Percentiles rank a stretch among this genome's conserved stretches.
Evolutionary conservation across 2,888 invertebrate species (phyloP).

Genomic region (Phyto melanocephala): DNA sequence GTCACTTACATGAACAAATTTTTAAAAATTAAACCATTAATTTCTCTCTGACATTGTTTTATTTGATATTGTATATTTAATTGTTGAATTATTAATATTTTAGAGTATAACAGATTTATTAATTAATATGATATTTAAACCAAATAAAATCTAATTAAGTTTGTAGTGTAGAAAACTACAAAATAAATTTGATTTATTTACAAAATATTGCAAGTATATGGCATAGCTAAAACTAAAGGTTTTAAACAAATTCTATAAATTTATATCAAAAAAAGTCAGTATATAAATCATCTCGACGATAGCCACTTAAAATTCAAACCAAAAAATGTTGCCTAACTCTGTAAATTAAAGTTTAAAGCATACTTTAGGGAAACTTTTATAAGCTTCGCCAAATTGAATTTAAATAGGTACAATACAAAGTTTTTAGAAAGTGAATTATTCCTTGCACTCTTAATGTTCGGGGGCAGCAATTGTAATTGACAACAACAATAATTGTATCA

Average conservation of each 20-base stretch:
- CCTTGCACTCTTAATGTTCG: neutral
- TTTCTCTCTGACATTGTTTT: neutral
- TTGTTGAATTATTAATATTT: neutral
- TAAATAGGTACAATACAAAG: neutral
- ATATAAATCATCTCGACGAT: too few species aligned
- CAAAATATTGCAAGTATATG: too few species aligned
- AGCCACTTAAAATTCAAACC: too few species aligned
- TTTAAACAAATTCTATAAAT: too few species aligned
- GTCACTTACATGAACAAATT: neutral
- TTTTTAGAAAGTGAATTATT: neutral
- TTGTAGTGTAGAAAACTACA: too few species aligned
- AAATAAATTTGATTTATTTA: too few species aligned
- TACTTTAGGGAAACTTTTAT: neutral
- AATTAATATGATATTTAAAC: neutral
- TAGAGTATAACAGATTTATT: neutral
- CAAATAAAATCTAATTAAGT: too few species aligned
- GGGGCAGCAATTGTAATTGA: constrained; percentile 13
- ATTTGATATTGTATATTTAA: neutral
- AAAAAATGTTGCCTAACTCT: too few species aligned
- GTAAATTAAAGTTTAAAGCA: neutral
- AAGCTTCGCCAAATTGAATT: neutral
- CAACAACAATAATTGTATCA: constrained; percentile 55
- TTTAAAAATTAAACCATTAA: neutral
- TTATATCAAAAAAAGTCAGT: too few species aligned
- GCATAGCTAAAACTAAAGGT: too few species aligned